Base-by-base conservation (phyloP, 2,797 vertebrate genomes). In the Takifugu rubripes region DNA sequence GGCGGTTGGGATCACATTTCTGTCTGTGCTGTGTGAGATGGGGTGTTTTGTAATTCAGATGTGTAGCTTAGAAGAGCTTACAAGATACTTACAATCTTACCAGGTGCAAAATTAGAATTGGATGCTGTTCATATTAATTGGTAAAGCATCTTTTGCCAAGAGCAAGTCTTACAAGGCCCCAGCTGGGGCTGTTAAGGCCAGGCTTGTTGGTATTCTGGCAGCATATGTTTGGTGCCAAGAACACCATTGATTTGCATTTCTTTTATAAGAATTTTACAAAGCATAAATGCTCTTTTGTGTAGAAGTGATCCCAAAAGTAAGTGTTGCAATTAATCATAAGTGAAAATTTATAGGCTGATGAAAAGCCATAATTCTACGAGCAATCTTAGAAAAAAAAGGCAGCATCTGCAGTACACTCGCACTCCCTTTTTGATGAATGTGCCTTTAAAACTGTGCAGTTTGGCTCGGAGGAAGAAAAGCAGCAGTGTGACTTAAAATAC, bases 321-420 rank as follows among this genome's bases (percentile, higher is more conserved):
- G 91, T 88, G 90, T 93, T 92, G 92, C 91, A 93, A 93, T 93
- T 93, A 92, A 93, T 92, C 91, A 92, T 89, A 90, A 92, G 89
- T 91, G 91, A 93, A 93, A 93, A 92, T 93, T 92, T 92, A 93
- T 92, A 88, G 89, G 90, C 89, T 88, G 90, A 92, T 92, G 91
- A 93, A 93, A 92, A 93, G 91, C 89, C 86, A 88, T 92, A 92
- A 92, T 93, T 92, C 91, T 91, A 90, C 90, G 90, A 86, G 87
- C 85, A 81, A 73, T 82, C 80, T 75, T 73, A 70, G 75, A 87
- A 86, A 88, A 52, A 89, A 90, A 87, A 88, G 88, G 88, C 87
- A 92, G 90, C 90, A 92, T 92, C 91, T 93, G 91, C 91, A 92
- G 76, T 51, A 80, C 82, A 69, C 87, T 82, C 61, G 68, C 83